A percentile compares a stretch with the other conserved stretches of the same genome.
Evolutionary conservation across 2,888 invertebrate genomes (phyloP).

Genomic region (Sthenelais limicola): DNA sequence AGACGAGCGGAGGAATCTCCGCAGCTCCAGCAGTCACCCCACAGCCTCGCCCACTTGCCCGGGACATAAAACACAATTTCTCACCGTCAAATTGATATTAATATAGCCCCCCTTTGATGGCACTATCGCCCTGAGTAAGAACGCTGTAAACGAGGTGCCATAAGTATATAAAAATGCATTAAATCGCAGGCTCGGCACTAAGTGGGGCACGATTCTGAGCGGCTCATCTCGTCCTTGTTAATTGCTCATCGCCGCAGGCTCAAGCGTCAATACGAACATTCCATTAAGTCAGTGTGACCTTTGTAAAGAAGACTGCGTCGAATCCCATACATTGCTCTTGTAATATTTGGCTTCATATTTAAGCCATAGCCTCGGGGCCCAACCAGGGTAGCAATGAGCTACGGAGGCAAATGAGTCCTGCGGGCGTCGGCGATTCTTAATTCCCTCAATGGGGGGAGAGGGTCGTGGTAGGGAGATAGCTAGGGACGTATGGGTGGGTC

Average conservation of each 20-base stretch:
- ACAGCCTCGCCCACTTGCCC: too few species aligned
- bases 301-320: slow-evolving; percentile 30
- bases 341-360: slow-evolving; percentile 31
- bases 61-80: too few species aligned
- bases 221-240: neutral
- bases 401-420: slow-evolving; percentile 11
- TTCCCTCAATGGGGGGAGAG: neutral
- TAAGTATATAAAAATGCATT: too few species aligned
- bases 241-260: slow-evolving; percentile 25
- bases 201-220: neutral
- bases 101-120: too few species aligned
- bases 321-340: slow-evolving; percentile 18
- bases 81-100: too few species aligned
- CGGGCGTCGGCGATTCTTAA: neutral
- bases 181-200: neutral
- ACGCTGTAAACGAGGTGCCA: too few species aligned
- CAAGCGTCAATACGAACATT: slow-evolving; percentile 29
- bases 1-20: too few species aligned
- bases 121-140: too few species aligned
- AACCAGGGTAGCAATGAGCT: neutral
- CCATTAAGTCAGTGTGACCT: slow-evolving; percentile 28
- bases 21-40: too few species aligned
- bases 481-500: neutral
- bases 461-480: neutral
- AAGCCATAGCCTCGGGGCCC: neutral